Conservation (phyloP, 2,797 vertebrate genomes). For the Enteromius unitaeniatus region DNA sequence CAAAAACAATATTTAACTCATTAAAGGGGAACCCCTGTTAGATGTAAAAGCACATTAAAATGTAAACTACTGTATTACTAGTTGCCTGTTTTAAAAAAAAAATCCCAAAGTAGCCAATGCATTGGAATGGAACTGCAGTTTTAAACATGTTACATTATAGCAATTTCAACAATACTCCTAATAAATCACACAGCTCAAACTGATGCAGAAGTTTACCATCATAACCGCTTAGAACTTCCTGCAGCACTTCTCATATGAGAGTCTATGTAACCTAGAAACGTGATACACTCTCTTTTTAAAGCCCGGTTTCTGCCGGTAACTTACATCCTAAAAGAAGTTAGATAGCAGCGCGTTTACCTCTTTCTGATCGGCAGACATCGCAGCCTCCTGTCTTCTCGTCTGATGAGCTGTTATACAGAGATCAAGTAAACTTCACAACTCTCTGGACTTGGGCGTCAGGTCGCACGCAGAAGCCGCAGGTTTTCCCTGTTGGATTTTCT, state of each 20-base stretch:
- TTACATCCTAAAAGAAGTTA: neutral
- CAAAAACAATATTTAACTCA: neutral
- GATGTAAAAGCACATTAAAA: neutral
- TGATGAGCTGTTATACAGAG: slow-evolving; percentile 9
- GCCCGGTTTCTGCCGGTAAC: neutral
- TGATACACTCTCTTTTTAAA: slow-evolving; percentile 11
- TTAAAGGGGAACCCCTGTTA: neutral
- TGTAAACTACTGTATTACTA: neutral
- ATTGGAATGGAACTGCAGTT: neutral
- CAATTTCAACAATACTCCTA: neutral
- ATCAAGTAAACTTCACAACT: slow-evolving; percentile 65
- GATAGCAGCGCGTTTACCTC: slow-evolving; percentile 65
- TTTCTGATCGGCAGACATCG: slow-evolving; percentile 69
- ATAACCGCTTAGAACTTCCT: neutral
- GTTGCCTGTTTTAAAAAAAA: neutral
- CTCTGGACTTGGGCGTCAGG: slow-evolving; percentile 72
- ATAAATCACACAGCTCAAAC: neutral
- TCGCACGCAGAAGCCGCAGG: slow-evolving; percentile 64
- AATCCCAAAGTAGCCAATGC: neutral
- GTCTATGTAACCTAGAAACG: slow-evolving; percentile 25
- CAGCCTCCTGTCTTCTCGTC: slow-evolving; percentile 16
- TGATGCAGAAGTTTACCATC: neutral
- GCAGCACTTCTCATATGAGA: neutral
- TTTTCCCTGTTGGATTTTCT: slow-evolving; percentile 67
- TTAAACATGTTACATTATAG: neutral